phyloP scores from a whole-genome alignment of 1,140 invertebrate species.

The Luehdorfia chinensis region DNA sequence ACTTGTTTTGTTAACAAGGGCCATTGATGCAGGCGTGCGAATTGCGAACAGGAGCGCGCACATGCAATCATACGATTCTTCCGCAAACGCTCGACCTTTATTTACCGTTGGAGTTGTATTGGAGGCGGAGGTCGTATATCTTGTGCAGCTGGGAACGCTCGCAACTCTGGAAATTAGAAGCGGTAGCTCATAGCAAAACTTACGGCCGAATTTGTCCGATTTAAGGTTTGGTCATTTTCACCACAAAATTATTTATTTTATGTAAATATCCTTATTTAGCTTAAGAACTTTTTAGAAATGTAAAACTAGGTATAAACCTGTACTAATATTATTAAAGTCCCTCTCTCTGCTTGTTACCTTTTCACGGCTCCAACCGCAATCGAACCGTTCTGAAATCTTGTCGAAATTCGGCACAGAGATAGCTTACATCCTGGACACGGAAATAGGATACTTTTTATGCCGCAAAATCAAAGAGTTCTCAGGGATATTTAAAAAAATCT shows the following conservation, averaged over 20 bases:
- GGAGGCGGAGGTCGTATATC: neutral
- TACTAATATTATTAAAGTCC: too few species aligned
- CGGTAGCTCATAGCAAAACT: neutral
- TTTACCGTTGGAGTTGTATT: slow-evolving; percentile 7
- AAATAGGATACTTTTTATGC: too few species aligned
- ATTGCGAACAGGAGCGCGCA: neutral
- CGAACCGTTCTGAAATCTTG: too few species aligned
- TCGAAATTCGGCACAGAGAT: too few species aligned
- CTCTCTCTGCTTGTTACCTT: too few species aligned
- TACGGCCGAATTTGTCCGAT: neutral
- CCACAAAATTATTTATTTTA: neutral
- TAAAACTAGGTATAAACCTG: too few species aligned
- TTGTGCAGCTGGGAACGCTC: slow-evolving; percentile 5
- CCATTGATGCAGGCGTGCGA: neutral
- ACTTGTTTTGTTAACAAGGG: slow-evolving; percentile 2
- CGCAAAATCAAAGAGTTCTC: too few species aligned
- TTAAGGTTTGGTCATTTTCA: slow-evolving; percentile 2
- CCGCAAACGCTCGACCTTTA: slow-evolving; percentile 5
- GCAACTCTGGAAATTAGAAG: slow-evolving; percentile 1
- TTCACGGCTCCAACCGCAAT: too few species aligned
- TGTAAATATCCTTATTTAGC: slow-evolving; percentile 3
- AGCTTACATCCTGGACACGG: too few species aligned
- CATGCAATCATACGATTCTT: slow-evolving; percentile 7
- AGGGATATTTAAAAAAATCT: too few species aligned
- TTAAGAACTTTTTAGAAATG: neutral